These are phyloP conservation scores for Arctocebus calabarensis DNA, from an alignment of 2,797 vertebrate genomes.

Conservation along the genomic window DNA sequence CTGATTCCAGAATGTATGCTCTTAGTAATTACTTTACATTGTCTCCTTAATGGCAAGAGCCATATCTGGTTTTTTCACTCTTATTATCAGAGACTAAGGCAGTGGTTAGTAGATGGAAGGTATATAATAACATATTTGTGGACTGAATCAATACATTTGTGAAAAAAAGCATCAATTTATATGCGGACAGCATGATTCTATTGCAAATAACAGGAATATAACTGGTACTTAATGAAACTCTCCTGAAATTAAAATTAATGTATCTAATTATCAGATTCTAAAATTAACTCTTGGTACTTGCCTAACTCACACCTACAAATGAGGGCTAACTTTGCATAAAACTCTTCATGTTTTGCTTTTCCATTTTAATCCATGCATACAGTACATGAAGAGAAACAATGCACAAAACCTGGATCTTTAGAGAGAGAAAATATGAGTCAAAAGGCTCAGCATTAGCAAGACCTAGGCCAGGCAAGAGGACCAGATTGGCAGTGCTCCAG, in stretches of 20 bases:
- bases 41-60: neutral
- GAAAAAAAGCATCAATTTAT: neutral
- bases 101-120: neutral
- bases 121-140: neutral
- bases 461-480: neutral
- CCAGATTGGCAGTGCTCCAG: neutral
- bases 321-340: neutral
- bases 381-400: neutral
- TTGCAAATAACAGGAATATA: neutral
- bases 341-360: neutral
- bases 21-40: neutral
- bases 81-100: neutral
- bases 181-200: neutral
- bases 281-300: neutral
- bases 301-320: neutral
- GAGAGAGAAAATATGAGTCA: neutral
- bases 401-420: neutral
- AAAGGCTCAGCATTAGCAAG: neutral
- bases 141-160: neutral
- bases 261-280: conserved; percentile 14
- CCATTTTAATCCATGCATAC: neutral
- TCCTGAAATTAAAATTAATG: conserved; percentile 33
- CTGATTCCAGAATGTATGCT: neutral
- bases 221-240: neutral
- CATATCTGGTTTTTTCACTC: neutral